phyloP scores from a whole-genome alignment of 2,888 invertebrate genomes.

The Pantelozetes paolii region DNA sequence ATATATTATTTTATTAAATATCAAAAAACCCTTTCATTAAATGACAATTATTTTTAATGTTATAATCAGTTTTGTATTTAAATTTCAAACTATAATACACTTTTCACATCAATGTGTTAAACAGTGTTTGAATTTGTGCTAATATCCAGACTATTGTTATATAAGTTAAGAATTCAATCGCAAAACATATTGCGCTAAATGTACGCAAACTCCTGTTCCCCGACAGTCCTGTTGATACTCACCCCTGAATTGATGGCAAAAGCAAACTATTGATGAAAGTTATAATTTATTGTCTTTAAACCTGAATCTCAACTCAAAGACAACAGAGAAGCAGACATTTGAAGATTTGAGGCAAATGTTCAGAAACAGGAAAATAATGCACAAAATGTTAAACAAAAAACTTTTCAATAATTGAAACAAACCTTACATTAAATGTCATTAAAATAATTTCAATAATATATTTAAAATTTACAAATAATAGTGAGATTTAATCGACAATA shows the following conservation, averaged over 20 bases:
- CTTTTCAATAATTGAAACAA: neutral
- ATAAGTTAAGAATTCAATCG: neutral
- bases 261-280: constrained; percentile 28
- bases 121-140: neutral
- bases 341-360: neutral
- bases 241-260: constrained; percentile 14
- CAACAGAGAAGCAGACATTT: neutral
- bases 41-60: too few species aligned
- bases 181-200: neutral
- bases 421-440: too few species aligned
- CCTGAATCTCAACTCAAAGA: neutral
- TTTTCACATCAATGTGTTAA: too few species aligned
- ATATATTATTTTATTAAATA: too few species aligned
- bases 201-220: neutral
- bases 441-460: too few species aligned
- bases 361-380: neutral
- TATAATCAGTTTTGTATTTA: too few species aligned
- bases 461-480: too few species aligned
- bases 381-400: neutral
- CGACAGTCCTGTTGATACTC: constrained; percentile 21
- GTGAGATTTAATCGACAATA: too few species aligned
- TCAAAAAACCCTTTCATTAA: too few species aligned
- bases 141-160: neutral
- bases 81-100: too few species aligned
- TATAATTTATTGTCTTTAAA: constrained; percentile 5